Evolutionary conservation across 1,140 invertebrate genomes (phyloP).

Genomic region (Drosophila sturtevanti): DNA sequence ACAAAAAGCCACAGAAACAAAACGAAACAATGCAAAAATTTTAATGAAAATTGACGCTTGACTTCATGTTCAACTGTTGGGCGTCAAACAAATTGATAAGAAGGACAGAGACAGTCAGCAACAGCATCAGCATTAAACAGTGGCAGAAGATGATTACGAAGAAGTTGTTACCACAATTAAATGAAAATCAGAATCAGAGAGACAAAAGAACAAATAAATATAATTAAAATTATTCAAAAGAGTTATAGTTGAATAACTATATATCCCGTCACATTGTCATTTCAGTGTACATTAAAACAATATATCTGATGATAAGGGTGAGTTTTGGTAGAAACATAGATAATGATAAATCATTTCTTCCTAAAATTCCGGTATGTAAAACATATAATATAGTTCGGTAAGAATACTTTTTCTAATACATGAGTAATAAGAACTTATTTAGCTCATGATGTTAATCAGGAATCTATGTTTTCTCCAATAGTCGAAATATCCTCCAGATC

Average conservation of each 20-base stretch:
- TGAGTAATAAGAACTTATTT: too few species aligned
- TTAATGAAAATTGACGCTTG: conserved; percentile 82
- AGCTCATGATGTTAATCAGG: too few species aligned
- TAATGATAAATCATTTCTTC: too few species aligned
- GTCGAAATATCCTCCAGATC: too few species aligned
- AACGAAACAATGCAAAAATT: conserved; percentile 75
- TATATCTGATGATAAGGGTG: too few species aligned
- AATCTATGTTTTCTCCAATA: too few species aligned
- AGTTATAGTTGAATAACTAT: not conserved
- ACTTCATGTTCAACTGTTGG: conserved; percentile 71
- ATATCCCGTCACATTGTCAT: not conserved
- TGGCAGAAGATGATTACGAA: not conserved
- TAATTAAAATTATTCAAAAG: conserved; percentile 4
- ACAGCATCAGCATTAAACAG: not conserved
- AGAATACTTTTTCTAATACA: too few species aligned
- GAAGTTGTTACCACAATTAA: conserved; percentile 1
- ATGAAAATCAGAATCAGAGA: not conserved
- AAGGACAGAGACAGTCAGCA: conserved; percentile 3
- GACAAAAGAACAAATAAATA: conserved; percentile 1
- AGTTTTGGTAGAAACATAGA: too few species aligned
- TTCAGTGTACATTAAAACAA: too few species aligned
- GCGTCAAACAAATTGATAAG: conserved; percentile 56
- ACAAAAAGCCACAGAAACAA: conserved; percentile 54
- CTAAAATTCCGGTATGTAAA: too few species aligned
- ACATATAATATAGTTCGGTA: too few species aligned